Conservation (phyloP, 1,140 invertebrate species). For the Daktulosphaira vitifoliae region DNA sequence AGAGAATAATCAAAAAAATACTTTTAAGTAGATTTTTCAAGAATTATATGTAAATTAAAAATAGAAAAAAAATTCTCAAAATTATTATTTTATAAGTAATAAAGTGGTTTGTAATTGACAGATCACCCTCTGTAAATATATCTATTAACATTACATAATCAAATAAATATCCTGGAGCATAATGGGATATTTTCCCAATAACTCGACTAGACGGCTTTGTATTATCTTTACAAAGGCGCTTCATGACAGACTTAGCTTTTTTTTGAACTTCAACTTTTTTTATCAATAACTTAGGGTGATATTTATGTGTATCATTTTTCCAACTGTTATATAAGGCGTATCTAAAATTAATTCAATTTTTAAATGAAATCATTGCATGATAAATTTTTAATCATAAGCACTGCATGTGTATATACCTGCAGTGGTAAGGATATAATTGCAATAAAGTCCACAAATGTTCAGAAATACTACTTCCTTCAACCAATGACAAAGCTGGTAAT, state of each 20-base stretch:
- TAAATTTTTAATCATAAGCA: no score
- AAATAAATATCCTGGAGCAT: conserved; percentile 87
- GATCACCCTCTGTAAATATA: no score
- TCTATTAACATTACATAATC: conserved; percentile 93
- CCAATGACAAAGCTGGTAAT: conserved; percentile 78
- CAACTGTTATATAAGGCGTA: conserved; percentile 88
- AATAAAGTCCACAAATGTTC: conserved; percentile 92
- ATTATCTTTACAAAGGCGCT: conserved; percentile 95
- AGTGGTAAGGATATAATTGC: conserved; percentile 85
- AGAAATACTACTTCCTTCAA: conserved; percentile 88
- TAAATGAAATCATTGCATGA: no score
- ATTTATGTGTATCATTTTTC: conserved; percentile 79
- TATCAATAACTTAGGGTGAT: conserved; percentile 72
- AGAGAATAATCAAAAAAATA: no score
- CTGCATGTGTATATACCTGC: conserved; percentile 59
- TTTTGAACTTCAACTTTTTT: conserved; percentile 78
- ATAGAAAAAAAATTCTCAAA: no score
- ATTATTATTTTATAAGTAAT: no score
- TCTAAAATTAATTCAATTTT: conserved; percentile 44
- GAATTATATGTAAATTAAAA: conserved; percentile 6
- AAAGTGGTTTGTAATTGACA: no score
- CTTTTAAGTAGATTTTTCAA: background rate
- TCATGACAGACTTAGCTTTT: conserved; percentile 83
- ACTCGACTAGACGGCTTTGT: conserved; percentile 91
- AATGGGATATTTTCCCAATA: conserved; percentile 94